Percentiles rank a stretch among this genome's conserved stretches.
Evolutionary conservation across 2,113 vertebrate genomes (phyloP).

Genomic region (Grantiella picta): DNA sequence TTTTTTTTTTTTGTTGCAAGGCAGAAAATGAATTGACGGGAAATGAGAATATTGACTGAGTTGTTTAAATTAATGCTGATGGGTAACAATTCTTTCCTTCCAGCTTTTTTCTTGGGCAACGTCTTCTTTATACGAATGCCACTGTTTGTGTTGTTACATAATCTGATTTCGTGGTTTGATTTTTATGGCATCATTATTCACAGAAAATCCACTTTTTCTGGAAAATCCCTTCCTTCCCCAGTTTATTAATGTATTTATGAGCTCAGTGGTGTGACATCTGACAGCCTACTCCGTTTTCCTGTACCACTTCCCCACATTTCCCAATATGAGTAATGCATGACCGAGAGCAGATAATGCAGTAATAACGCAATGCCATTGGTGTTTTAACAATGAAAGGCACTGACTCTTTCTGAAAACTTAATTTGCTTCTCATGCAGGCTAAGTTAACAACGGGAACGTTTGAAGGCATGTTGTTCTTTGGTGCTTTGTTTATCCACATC

Average conservation of each 20-base stretch:
- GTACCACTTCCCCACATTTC: not conserved
- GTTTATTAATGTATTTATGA: not conserved
- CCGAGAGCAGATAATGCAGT: not conserved
- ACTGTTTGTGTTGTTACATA: slow-evolving; percentile 12
- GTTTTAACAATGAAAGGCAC: not conserved
- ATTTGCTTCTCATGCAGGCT: not conserved
- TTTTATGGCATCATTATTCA: not conserved
- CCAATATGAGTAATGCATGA: not conserved
- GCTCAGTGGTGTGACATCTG: not conserved
- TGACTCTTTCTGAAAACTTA: not conserved
- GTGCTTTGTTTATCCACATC: not conserved
- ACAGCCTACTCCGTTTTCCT: not conserved
- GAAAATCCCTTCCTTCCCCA: slow-evolving; percentile 31
- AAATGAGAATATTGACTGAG: not conserved
- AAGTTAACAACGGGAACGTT: not conserved
- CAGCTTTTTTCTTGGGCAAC: not conserved
- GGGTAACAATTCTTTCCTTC: slow-evolving; percentile 7
- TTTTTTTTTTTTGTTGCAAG: not conserved
- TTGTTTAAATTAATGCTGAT: slow-evolving; percentile 25
- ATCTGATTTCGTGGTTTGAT: not conserved
- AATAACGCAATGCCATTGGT: not conserved
- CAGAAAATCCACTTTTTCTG: slow-evolving; percentile 42
- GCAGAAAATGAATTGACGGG: slow-evolving; percentile 2
- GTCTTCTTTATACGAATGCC: not conserved
- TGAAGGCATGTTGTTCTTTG: not conserved